Evolutionary conservation across 2,113 vertebrate species (phyloP).

Genomic region (Cygnus buccinator): DNA sequence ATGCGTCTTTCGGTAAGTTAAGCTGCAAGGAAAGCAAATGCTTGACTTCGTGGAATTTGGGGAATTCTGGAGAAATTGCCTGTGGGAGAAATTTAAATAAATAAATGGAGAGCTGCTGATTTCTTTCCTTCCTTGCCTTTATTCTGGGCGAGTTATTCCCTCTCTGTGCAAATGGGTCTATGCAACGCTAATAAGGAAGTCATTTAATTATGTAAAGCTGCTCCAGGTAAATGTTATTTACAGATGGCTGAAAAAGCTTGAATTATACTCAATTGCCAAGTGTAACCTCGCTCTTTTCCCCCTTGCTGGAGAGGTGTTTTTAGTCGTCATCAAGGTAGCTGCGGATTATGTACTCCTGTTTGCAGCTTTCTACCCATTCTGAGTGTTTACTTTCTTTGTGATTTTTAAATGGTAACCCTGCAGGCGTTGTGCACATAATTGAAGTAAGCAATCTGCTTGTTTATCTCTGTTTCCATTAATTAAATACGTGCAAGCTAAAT

Average conservation of each 20-base stretch:
- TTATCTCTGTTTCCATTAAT: slow-evolving; percentile 53
- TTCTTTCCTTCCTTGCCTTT: slow-evolving; percentile 9
- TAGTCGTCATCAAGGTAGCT: background rate
- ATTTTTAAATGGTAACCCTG: slow-evolving; percentile 34
- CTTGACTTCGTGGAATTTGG: slow-evolving; percentile 24
- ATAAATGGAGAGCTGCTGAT: slow-evolving; percentile 20
- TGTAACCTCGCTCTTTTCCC: slow-evolving; percentile 21
- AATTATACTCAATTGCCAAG: slow-evolving; percentile 61
- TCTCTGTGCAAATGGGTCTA: slow-evolving; percentile 42
- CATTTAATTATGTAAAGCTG: slow-evolving; percentile 66
- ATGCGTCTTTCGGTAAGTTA: slow-evolving; percentile 27
- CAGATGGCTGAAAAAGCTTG: slow-evolving; percentile 54
- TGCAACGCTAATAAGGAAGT: background rate
- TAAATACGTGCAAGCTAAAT: slow-evolving; percentile 33
- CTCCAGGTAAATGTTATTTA: slow-evolving; percentile 74
- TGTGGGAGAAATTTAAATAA: slow-evolving; percentile 27
- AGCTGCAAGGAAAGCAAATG: slow-evolving; percentile 24
- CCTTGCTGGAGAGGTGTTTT: background rate
- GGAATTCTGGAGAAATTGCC: background rate
- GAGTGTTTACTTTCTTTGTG: background rate
- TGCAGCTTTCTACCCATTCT: background rate
- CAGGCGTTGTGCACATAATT: slow-evolving; percentile 34
- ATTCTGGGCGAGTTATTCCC: slow-evolving; percentile 36
- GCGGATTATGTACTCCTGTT: background rate
- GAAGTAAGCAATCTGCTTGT: slow-evolving; percentile 63